phyloP scores from a whole-genome alignment of 2,888 invertebrate genomes.

The Drosophila quinaria region DNA sequence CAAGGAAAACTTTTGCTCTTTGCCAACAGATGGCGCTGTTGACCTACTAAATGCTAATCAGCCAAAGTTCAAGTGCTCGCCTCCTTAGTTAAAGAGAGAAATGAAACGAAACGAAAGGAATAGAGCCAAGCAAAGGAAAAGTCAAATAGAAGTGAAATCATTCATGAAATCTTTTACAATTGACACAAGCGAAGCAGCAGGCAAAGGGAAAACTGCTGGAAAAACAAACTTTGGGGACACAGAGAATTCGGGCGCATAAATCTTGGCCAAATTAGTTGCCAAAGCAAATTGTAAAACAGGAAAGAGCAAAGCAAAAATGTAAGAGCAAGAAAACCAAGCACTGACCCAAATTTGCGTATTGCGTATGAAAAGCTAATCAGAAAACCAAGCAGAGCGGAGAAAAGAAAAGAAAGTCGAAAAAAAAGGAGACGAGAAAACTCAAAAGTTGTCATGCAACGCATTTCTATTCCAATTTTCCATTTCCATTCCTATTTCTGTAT shows the following conservation, averaged over 20 bases:
- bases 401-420: constrained; percentile 25
- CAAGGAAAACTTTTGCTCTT: constrained; percentile 47
- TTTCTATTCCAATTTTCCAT: constrained; percentile 11
- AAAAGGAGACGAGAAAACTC: constrained; percentile 22
- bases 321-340: constrained; percentile 8
- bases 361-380: constrained; percentile 66
- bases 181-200: constrained; percentile 47
- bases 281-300: constrained; percentile 9
- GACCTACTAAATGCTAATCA: constrained; percentile 81
- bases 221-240: constrained; percentile 37
- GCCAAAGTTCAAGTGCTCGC: constrained; percentile 58
- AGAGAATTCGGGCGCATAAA: constrained; percentile 47
- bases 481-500: constrained; percentile 7
- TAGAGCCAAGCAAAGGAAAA: constrained; percentile 45
- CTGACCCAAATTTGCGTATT: constrained; percentile 57
- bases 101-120: neutral
- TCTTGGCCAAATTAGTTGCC: constrained; percentile 49
- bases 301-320: constrained; percentile 10
- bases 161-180: constrained; percentile 79
- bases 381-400: constrained; percentile 39
- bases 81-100: constrained; percentile 1
- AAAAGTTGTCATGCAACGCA: constrained; percentile 51
- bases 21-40: constrained; percentile 50
- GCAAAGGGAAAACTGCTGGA: constrained; percentile 10
- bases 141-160: constrained; percentile 77